Conservation (phyloP, 2,113 vertebrate genomes). For the Prolemur simus region DNA sequence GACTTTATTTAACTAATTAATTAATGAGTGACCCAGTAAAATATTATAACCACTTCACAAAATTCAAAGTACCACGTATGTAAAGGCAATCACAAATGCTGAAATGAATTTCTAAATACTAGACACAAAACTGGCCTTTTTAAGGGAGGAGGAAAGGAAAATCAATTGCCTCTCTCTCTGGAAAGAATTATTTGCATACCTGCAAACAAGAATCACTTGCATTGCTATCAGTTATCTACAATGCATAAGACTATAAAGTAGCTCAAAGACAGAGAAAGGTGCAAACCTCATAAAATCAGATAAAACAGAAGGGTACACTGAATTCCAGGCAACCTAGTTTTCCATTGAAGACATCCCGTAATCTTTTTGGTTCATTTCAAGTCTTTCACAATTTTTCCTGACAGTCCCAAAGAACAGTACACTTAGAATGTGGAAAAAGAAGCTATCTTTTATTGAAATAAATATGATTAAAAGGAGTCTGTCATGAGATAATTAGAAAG, state of each 20-base stretch:
- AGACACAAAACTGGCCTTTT: background rate
- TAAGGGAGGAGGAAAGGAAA: background rate
- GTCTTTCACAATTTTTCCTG: background rate
- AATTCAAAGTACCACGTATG: background rate
- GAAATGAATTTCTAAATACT: background rate
- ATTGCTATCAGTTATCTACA: background rate
- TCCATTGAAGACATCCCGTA: background rate
- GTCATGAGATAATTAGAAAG: background rate
- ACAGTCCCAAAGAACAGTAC: background rate
- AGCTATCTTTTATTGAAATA: slow-evolving; percentile 9
- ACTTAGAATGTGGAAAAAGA: background rate
- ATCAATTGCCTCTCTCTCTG: background rate
- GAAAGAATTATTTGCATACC: background rate
- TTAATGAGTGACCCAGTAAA: background rate
- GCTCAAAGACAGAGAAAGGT: background rate
- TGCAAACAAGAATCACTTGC: background rate
- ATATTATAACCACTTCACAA: background rate
- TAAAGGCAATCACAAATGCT: background rate
- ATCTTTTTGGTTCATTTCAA: background rate
- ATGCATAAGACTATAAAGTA: background rate
- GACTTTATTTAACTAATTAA: background rate
- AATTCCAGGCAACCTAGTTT: background rate
- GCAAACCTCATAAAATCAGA: background rate
- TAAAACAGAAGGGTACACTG: background rate
- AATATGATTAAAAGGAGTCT: background rate